phyloP scores from a whole-genome alignment of 2,797 vertebrate genomes.

The Centropyge bicolor region DNA sequence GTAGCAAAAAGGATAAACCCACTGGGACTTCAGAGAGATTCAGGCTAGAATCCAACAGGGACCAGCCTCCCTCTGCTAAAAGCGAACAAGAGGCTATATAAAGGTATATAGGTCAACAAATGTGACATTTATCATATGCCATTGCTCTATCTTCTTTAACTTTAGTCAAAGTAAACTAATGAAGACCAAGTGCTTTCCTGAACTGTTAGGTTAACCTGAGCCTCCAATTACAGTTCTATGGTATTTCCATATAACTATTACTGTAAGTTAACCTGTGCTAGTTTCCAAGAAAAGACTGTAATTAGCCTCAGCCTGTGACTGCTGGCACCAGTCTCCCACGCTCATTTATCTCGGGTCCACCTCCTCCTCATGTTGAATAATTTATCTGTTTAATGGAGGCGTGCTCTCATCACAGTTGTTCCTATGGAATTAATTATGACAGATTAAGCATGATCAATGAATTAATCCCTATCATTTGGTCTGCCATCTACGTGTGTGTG shows the following conservation, averaged over 20 bases:
- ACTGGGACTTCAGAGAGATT: background rate
- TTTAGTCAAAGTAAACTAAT: constrained; percentile 51
- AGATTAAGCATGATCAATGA: constrained; percentile 80
- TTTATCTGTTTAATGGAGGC: constrained; percentile 79
- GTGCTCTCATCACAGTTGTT: constrained; percentile 79
- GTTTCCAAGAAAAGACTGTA: constrained; percentile 80
- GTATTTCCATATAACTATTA: constrained; percentile 47
- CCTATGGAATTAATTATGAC: constrained; percentile 83
- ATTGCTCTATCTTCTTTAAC: constrained; percentile 8
- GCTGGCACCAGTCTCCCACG: constrained; percentile 68
- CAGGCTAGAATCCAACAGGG: constrained; percentile 3
- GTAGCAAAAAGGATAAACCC: constrained; percentile 7
- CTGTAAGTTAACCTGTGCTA: constrained; percentile 70
- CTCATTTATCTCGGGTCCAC: constrained; percentile 78
- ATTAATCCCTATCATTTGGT: constrained; percentile 78
- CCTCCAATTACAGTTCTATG: constrained; percentile 58
- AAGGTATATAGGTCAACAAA: constrained; percentile 23
- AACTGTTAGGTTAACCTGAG: constrained; percentile 57
- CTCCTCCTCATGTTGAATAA: constrained; percentile 77
- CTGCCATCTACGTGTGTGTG: constrained; percentile 27
- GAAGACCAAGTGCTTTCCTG: constrained; percentile 23
- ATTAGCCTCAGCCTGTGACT: constrained; percentile 75
- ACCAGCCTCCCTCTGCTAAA: background rate
- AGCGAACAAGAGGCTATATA: background rate
- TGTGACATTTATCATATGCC: constrained; percentile 2